These are phyloP conservation scores for Chydorus sphaericus DNA, from an alignment of 2,888 invertebrate species.

Conservation along the genomic window DNA sequence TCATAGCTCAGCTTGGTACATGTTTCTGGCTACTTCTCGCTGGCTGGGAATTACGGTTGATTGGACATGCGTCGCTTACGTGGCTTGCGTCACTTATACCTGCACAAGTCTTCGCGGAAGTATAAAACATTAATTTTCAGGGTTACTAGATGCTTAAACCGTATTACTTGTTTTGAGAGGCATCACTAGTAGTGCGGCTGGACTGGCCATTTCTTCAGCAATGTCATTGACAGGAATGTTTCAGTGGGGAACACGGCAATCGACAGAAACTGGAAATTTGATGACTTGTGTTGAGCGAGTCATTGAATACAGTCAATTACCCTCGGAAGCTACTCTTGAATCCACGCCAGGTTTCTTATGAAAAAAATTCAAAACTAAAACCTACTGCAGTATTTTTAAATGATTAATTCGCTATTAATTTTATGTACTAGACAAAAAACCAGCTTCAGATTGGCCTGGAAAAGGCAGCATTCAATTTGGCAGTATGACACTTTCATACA, in stretches of 20 bases:
- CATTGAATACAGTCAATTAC: constrained; percentile 56
- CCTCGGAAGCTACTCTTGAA: constrained; percentile 49
- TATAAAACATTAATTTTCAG: constrained; percentile 23
- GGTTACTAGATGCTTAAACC: neutral
- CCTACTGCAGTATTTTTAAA: neutral
- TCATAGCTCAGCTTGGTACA: constrained; percentile 83
- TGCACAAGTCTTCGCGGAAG: constrained; percentile 51
- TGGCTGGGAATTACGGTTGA: constrained; percentile 92
- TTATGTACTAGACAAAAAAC: constrained; percentile 30
- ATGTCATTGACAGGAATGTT: constrained; percentile 32
- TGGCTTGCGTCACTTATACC: constrained; percentile 68
- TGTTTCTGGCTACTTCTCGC: constrained; percentile 74
- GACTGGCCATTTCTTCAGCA: constrained; percentile 26
- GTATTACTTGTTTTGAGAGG: no score
- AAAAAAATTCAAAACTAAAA: no score
- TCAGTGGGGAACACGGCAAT: constrained; percentile 81
- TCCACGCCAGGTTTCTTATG: constrained; percentile 38
- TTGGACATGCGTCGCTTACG: constrained; percentile 70
- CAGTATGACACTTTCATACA: constrained; percentile 28
- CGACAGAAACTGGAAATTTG: constrained; percentile 71
- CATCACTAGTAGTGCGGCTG: constrained; percentile 23
- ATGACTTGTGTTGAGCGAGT: constrained; percentile 85
- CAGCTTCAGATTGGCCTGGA: constrained; percentile 30
- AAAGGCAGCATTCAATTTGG: constrained; percentile 24
- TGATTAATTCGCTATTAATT: no score